A percentile compares a stretch with the other conserved stretches of the same genome.
These are phyloP conservation scores for Buphagus erythrorhynchus DNA, from an alignment of 2,797 vertebrate species.

Conservation along the genomic window DNA sequence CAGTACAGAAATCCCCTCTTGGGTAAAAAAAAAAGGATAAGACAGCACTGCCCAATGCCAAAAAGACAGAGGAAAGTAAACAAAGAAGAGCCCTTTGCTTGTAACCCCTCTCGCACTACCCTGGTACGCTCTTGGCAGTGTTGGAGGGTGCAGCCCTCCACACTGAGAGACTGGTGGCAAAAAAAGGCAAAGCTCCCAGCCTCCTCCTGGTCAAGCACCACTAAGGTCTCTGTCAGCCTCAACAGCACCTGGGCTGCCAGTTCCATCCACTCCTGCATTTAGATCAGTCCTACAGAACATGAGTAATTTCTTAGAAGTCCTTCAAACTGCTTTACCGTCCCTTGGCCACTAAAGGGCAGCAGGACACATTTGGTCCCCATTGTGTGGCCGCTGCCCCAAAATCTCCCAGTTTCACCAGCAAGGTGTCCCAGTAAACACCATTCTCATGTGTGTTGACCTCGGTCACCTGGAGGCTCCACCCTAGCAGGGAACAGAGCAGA, in stretches of 20 bases:
- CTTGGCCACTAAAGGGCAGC: conserved; percentile 14
- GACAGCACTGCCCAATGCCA: not conserved
- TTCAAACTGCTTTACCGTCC: not conserved
- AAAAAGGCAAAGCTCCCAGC: not conserved
- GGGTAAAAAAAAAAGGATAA: not conserved
- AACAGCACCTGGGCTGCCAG: not conserved
- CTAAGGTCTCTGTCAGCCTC: not conserved
- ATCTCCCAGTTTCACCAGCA: not conserved
- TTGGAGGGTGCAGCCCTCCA: not conserved
- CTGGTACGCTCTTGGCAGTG: not conserved
- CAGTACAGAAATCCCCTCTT: not conserved
- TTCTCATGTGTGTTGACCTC: not conserved
- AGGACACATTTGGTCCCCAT: not conserved
- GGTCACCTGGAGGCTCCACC: not conserved
- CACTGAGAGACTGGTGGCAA: not conserved
- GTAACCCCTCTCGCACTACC: not conserved
- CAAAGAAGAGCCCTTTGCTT: not conserved
- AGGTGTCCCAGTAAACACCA: not conserved
- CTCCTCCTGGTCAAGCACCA: not conserved
- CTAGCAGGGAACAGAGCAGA: not conserved
- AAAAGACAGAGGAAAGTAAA: not conserved
- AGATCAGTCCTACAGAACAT: not conserved
- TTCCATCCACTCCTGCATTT: not conserved
- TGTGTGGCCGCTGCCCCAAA: not conserved
- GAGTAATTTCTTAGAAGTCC: not conserved